Evolutionary conservation across 2,888 invertebrate species (phyloP), one percentile per base, ranked within the genome.

Genomic region (Netelia fuscicornis): DNA sequence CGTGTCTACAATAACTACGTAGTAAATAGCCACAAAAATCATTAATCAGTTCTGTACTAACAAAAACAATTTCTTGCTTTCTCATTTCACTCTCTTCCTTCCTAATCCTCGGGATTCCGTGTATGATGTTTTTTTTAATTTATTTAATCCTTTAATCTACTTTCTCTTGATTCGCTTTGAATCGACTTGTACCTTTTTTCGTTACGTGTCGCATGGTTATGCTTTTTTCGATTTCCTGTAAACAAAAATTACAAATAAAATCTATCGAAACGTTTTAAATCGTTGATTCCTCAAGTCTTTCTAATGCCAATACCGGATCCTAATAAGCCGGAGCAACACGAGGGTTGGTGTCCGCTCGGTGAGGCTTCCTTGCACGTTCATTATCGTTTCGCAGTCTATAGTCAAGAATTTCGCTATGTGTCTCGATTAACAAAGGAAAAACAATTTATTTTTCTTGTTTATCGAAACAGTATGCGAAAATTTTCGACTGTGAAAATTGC

Each of bases 261-360:
- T 52, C 70, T 68, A 72, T n/a, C 71, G 25, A 79, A 13, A 85
- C 71, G 74, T 83, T 86, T 81, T 75, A 54, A 77, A 78, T 79
- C 75, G 84, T 86, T 86, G 58, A 87, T 83, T 87, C 86, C 85
- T 87, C 85, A 90, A 92, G 92, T 93, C 93, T 94, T 95, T 94
- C 91, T 93, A 94, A 94, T 97, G 95, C 97, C 97, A 94, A 95
- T 97, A 95, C 97, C 97, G 94, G 96, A 97, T 95, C 97, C 97
- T 94, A 96, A 97, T 94, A 97, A 97, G 95, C 97, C 97, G 94
- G 97, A 97, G 95, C 97, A 97, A 96, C 97, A 97, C 95, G 97
- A 97, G 95, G 97, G 97, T 95, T 97, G 97, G 96, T 97, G 97
- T 95, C 97, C 97, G 94, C 96, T 97, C 95, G 96, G 97, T 97